Evolutionary conservation across 2,888 invertebrate genomes (phyloP).

Genomic region (Monochamus alternatus): DNA sequence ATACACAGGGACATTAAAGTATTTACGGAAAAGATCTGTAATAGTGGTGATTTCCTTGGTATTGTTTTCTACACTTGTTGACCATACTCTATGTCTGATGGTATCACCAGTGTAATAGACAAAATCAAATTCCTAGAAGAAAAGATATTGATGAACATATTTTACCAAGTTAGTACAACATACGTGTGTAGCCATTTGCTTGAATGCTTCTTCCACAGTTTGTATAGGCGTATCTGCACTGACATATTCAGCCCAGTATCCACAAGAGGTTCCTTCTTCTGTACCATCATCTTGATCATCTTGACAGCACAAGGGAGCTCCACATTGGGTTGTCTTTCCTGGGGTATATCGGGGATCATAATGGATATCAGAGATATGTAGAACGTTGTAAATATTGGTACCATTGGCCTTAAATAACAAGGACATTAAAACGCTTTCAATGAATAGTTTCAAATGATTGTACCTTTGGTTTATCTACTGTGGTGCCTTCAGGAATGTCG

Average conservation of each 20-base stretch:
- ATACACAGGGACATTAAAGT: conserved; percentile 74
- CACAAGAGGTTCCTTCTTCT: conserved; percentile 72
- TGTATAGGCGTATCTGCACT: conserved; percentile 82
- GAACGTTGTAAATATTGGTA: conserved; percentile 66
- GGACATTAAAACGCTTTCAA: not conserved
- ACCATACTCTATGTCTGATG: conserved; percentile 92
- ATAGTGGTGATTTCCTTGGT: conserved; percentile 74
- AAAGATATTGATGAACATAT: not conserved
- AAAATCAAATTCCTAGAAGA: conserved; percentile 73
- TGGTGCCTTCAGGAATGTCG: conserved; percentile 42
- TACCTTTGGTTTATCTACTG: conserved; percentile 34
- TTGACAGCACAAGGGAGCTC: conserved; percentile 87
- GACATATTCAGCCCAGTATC: conserved; percentile 87
- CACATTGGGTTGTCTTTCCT: conserved; percentile 80
- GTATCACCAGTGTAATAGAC: conserved; percentile 92
- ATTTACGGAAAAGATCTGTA: conserved; percentile 66
- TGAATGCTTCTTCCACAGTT: not conserved
- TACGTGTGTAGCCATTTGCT: not conserved
- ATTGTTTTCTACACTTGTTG: conserved; percentile 80
- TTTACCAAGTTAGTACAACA: not conserved
- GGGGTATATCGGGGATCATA: conserved; percentile 83
- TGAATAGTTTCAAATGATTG: not conserved
- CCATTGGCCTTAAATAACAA: conserved; percentile 34
- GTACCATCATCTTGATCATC: conserved; percentile 72
- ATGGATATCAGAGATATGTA: conserved; percentile 86